These are phyloP conservation scores for Sisyra terminalis DNA, from an alignment of 2,888 invertebrate genomes.

Conservation along the genomic window DNA sequence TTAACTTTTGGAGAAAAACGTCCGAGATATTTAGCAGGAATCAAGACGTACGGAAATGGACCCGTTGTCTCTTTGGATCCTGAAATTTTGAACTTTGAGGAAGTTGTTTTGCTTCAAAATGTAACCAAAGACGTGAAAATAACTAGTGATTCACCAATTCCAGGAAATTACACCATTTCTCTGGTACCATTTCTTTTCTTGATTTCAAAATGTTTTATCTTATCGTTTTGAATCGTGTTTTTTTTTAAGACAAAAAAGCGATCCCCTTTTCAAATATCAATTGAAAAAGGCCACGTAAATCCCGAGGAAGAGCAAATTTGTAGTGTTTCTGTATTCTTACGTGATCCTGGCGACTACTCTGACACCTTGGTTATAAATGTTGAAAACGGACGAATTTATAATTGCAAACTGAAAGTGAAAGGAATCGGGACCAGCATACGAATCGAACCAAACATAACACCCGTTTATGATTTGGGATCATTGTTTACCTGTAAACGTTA, in stretches of 20 bases:
- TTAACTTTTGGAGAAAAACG: not conserved
- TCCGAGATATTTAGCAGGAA: constrained; percentile 24
- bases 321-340: constrained; percentile 21
- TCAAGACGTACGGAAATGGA: constrained; percentile 40
- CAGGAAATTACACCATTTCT: constrained; percentile 34
- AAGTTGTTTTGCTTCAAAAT: constrained; percentile 36
- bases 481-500: constrained; percentile 40
- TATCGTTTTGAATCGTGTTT: no score
- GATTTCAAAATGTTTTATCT: no score
- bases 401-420: constrained; percentile 33
- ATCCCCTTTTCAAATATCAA: not conserved
- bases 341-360: constrained; percentile 21
- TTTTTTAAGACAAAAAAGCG: not conserved
- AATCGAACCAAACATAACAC: constrained; percentile 39
- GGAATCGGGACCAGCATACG: constrained; percentile 50
- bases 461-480: constrained; percentile 38
- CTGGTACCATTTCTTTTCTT: no score
- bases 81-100: constrained; percentile 42
- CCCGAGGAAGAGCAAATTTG: constrained; percentile 20
- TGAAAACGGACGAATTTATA: constrained; percentile 25
- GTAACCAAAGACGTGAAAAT: constrained; percentile 33
- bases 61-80: constrained; percentile 48
- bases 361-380: constrained; percentile 21
- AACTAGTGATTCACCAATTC: constrained; percentile 53
- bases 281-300: constrained; percentile 12